These are phyloP conservation scores for Embidobia sp. DNA, from an alignment of 2,888 invertebrate species.

Conservation along the genomic window DNA sequence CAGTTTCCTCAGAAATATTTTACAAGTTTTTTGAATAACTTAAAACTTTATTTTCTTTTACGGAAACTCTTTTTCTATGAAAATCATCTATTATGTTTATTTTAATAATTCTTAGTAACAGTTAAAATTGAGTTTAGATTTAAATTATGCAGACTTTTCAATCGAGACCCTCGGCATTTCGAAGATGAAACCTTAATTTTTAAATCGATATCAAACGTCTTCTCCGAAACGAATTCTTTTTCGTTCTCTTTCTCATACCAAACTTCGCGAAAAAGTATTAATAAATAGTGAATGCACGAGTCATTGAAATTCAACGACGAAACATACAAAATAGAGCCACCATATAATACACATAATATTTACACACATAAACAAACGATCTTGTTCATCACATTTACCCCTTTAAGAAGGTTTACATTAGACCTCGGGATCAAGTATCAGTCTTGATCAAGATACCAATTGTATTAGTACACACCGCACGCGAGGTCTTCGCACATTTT, in stretches of 20 bases:
- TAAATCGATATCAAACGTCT: conserved; percentile 8
- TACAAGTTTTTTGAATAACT: too few relatives aligned
- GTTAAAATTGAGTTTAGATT: not conserved
- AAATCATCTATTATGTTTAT: not conserved
- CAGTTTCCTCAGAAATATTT: too few relatives aligned
- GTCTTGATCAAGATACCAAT: not conserved
- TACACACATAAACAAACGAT: conserved; percentile 38
- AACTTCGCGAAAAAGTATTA: conserved; percentile 28
- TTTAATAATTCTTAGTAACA: not conserved
- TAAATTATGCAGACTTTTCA: conserved; percentile 14
- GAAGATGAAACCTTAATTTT: conserved; percentile 7
- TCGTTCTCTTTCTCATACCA: conserved; percentile 8
- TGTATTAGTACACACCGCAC: conserved; percentile 12
- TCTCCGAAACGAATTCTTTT: conserved; percentile 2
- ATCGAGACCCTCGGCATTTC: not conserved
- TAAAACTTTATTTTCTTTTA: too few relatives aligned
- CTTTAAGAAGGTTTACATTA: not conserved
- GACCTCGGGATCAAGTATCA: conserved; percentile 7
- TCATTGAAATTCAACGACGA: conserved; percentile 32
- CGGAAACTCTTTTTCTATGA: too few relatives aligned
- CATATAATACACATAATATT: conserved; percentile 52
- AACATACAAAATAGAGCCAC: conserved; percentile 23
- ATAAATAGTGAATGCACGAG: conserved; percentile 51
- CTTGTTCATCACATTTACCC: conserved; percentile 5
- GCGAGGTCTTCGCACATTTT: conserved; percentile 4